These are phyloP conservation scores for Macropus fuliginosus DNA, from an alignment of 2,797 vertebrate species.

Conservation along the genomic window DNA sequence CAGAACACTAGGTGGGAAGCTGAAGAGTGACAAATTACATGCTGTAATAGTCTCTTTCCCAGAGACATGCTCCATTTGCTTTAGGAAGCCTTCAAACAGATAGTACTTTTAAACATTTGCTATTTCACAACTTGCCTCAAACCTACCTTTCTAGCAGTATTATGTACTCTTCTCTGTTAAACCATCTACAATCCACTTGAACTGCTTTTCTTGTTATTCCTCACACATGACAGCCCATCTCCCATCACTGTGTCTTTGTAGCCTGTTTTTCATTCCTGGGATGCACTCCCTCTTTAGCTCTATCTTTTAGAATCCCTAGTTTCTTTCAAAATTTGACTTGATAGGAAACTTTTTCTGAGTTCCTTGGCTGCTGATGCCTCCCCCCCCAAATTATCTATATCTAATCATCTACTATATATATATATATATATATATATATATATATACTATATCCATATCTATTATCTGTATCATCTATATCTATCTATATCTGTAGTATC, in stretches of 20 bases:
- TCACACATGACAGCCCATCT: background rate
- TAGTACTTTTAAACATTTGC: slow-evolving; percentile 2
- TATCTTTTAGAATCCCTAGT: background rate
- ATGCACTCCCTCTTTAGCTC: background rate
- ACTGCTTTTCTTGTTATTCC: background rate
- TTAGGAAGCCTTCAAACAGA: slow-evolving; percentile 16
- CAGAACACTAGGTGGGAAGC: slow-evolving; percentile 39
- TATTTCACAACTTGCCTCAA: background rate
- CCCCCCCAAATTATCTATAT: background rate
- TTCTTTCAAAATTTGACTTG: background rate
- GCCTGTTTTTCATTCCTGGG: background rate
- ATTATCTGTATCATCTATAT: too few species aligned
- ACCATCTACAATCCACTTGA: background rate
- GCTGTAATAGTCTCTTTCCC: slow-evolving; percentile 20
- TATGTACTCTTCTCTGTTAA: background rate
- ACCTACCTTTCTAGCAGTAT: background rate
- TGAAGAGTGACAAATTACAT: slow-evolving; percentile 1
- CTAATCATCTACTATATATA: too few species aligned
- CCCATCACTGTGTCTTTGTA: background rate
- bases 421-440: too few species aligned
- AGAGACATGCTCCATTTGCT: background rate
- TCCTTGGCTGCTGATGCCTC: background rate
- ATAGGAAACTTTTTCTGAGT: background rate
- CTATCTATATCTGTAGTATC: too few species aligned
- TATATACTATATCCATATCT: too few species aligned